Percentiles rank a stretch among this genome's conserved stretches.
Evolutionary conservation across 2,888 invertebrate genomes (phyloP).

Genomic region (Thecocarcelia acutangulata): DNA sequence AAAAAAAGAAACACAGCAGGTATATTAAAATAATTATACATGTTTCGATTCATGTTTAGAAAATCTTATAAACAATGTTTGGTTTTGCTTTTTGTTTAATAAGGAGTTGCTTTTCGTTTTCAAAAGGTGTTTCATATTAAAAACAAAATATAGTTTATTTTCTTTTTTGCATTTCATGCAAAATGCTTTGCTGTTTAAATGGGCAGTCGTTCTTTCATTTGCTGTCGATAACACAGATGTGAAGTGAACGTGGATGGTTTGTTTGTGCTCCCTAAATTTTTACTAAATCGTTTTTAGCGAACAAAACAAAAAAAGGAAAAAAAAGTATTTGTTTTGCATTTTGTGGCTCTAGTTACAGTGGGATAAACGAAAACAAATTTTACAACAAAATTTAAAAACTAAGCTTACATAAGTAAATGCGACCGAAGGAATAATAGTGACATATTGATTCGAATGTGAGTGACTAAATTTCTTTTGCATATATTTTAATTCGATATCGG

Average conservation of each 20-base stretch:
- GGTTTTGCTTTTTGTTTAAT: background rate
- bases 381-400: no score
- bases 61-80: constrained; percentile 38
- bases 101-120: constrained; percentile 33
- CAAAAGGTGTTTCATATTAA: constrained; percentile 10
- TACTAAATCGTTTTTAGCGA: constrained; percentile 18
- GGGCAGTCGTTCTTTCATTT: constrained; percentile 50
- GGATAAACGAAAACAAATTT: background rate
- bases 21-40: constrained; percentile 71
- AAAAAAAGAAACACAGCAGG: constrained; percentile 22
- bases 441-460: no score
- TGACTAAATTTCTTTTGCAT: no score
- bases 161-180: constrained; percentile 33
- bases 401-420: no score
- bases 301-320: background rate
- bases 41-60: constrained; percentile 71
- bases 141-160: constrained; percentile 10
- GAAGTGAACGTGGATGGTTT: constrained; percentile 50
- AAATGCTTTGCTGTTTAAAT: constrained; percentile 16
- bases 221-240: constrained; percentile 52
- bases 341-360: constrained; percentile 11
- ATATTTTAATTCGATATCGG: no score
- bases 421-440: no score
- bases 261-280: constrained; percentile 6
- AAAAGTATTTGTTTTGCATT: background rate